Conservation (phyloP, 2,888 invertebrate species). For the Temnothorax ravouxi region DNA sequence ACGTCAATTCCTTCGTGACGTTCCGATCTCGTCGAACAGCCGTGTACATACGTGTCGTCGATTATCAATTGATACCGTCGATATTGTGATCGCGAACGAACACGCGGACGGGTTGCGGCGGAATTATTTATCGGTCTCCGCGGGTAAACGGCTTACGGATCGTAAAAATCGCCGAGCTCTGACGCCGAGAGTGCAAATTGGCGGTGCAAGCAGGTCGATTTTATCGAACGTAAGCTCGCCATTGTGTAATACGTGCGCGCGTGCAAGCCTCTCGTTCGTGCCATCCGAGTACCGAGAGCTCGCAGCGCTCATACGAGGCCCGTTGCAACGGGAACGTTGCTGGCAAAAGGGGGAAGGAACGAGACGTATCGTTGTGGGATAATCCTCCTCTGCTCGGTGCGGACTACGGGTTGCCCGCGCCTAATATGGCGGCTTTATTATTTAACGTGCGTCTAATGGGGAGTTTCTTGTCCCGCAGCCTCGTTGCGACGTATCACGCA, state of each 20-base stretch:
- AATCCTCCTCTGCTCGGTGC: constrained; percentile 78
- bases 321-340: constrained; percentile 48
- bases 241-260: constrained; percentile 33
- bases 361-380: constrained; percentile 82
- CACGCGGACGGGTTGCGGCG: background rate
- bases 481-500: constrained; percentile 51
- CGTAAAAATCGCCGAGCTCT: constrained; percentile 23
- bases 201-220: constrained; percentile 37
- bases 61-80: constrained; percentile 36
- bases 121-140: constrained; percentile 41
- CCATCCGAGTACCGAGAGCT: constrained; percentile 12
- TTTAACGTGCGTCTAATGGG: constrained; percentile 83
- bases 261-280: constrained; percentile 12
- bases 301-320: background rate
- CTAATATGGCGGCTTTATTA: constrained; percentile 83
- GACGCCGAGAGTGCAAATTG: constrained; percentile 34
- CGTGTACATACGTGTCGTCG: background rate
- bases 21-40: constrained; percentile 8
- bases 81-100: constrained; percentile 11
- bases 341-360: constrained; percentile 62
- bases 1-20: constrained; percentile 2
- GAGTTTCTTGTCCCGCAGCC: constrained; percentile 67
- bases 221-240: constrained; percentile 41
- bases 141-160: constrained; percentile 32
- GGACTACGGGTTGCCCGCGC: constrained; percentile 76